Percentiles rank a stretch among this genome's conserved stretches.
These are phyloP conservation scores for Hybognathus amarus DNA, from an alignment of 2,797 vertebrate species.

Conservation along the genomic window DNA sequence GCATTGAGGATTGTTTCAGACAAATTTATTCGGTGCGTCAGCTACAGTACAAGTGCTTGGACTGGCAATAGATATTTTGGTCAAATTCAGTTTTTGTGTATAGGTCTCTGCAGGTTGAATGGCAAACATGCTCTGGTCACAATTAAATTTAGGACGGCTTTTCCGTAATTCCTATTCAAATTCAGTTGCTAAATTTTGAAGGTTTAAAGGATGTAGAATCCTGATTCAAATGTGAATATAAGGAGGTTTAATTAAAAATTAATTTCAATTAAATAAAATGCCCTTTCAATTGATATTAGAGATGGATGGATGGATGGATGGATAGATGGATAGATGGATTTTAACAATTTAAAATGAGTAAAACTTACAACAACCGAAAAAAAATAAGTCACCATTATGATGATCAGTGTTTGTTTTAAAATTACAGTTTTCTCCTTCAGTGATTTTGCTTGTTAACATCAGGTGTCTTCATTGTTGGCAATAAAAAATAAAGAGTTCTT, in stretches of 20 bases:
- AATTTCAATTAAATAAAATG: too few relatives aligned
- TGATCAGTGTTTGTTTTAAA: too few relatives aligned
- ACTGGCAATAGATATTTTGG: constrained; percentile 21
- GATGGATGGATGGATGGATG: too few relatives aligned
- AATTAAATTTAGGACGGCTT: neutral
- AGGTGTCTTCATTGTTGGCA: too few relatives aligned
- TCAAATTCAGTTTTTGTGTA: neutral
- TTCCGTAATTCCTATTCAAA: neutral
- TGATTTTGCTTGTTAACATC: too few relatives aligned
- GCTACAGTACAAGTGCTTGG: constrained; percentile 11
- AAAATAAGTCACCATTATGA: too few relatives aligned
- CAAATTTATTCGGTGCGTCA: constrained; percentile 43
- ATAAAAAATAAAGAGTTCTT: too few relatives aligned
- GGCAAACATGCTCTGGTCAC: neutral
- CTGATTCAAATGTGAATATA: neutral
- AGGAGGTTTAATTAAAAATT: neutral
- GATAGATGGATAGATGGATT: neutral
- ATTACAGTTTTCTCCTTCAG: too few relatives aligned
- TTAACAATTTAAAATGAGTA: too few relatives aligned
- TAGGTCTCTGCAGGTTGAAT: neutral
- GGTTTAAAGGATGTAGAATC: neutral
- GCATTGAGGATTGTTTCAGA: constrained; percentile 19
- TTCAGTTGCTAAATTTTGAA: neutral
- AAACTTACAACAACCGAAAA: too few relatives aligned
- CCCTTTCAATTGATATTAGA: too few relatives aligned